phyloP scores from a whole-genome alignment of 1,140 invertebrate species.

The Camponotus floridanus region DNA sequence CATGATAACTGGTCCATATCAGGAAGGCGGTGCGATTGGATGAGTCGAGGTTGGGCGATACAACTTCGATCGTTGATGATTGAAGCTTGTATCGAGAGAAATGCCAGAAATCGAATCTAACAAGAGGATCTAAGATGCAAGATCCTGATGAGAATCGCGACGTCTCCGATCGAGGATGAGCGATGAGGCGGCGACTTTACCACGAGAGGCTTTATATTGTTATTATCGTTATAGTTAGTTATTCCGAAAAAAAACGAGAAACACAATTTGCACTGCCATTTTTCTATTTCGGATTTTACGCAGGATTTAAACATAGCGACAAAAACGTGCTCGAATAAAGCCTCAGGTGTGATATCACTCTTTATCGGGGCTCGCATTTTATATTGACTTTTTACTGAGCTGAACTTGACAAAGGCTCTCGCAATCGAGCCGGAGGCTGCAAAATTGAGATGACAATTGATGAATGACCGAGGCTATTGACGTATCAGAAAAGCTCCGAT shows the following conservation, averaged over 20 bases:
- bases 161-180: constrained; percentile 23
- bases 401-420: constrained; percentile 69
- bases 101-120: constrained; percentile 8
- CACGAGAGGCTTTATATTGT: constrained; percentile 60
- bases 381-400: constrained; percentile 75
- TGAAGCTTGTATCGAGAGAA: constrained; percentile 59
- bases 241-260: constrained; percentile 58
- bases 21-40: constrained; percentile 88
- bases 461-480: constrained; percentile 65
- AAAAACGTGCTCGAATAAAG: constrained; percentile 41
- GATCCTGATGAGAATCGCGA: constrained; percentile 28
- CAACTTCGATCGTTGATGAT: constrained; percentile 72
- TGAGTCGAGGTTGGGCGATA: constrained; percentile 73
- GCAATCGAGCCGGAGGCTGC: constrained; percentile 32
- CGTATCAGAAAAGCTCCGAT: constrained; percentile 49
- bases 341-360: constrained; percentile 58
- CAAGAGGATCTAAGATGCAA: constrained; percentile 4
- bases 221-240: constrained; percentile 66
- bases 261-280: constrained; percentile 80
- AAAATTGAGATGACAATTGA: constrained; percentile 12
- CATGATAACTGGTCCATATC: constrained; percentile 93
- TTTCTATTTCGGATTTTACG: constrained; percentile 78
- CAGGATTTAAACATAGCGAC: constrained; percentile 58
- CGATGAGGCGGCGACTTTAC: constrained; percentile 31
- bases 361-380: constrained; percentile 77